These are phyloP conservation scores for Anarhynchus alexandrinus DNA, from an alignment of 2,113 vertebrate species.

Conservation along the genomic window DNA sequence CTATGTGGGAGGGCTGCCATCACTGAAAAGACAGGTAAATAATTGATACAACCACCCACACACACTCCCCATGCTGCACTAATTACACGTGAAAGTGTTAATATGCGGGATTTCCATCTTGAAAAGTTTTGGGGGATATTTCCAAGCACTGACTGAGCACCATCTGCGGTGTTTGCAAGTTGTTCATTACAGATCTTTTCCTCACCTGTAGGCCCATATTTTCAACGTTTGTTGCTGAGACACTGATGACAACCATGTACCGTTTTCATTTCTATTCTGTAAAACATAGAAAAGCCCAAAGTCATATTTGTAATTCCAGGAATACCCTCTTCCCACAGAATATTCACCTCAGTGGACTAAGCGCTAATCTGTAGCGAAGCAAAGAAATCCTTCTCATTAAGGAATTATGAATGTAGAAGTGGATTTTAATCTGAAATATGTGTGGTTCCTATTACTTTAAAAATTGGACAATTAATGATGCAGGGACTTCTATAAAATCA, in stretches of 20 bases:
- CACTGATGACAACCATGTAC: neutral
- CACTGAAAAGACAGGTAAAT: conserved; percentile 69
- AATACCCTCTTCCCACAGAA: neutral
- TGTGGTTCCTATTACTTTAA: neutral
- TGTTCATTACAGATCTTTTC: neutral
- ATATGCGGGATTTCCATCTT: neutral
- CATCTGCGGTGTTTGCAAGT: neutral
- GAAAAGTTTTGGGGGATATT: neutral
- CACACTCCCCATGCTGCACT: neutral
- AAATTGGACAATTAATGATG: neutral
- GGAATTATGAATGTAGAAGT: neutral
- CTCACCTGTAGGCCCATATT: neutral
- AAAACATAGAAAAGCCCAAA: neutral
- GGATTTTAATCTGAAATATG: neutral
- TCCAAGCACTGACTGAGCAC: neutral
- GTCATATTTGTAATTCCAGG: neutral
- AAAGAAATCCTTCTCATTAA: neutral
- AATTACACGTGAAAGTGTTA: neutral
- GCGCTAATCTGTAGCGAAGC: neutral
- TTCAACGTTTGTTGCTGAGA: neutral
- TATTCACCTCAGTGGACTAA: neutral
- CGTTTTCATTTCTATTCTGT: neutral
- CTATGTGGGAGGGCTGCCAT: conserved; percentile 79
- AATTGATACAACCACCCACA: neutral
- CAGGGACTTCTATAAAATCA: neutral